Percentiles rank a stretch among this genome's conserved stretches.
These are phyloP conservation scores for Ischnus inquisitorius DNA, from an alignment of 2,888 invertebrate genomes.

Conservation along the genomic window DNA sequence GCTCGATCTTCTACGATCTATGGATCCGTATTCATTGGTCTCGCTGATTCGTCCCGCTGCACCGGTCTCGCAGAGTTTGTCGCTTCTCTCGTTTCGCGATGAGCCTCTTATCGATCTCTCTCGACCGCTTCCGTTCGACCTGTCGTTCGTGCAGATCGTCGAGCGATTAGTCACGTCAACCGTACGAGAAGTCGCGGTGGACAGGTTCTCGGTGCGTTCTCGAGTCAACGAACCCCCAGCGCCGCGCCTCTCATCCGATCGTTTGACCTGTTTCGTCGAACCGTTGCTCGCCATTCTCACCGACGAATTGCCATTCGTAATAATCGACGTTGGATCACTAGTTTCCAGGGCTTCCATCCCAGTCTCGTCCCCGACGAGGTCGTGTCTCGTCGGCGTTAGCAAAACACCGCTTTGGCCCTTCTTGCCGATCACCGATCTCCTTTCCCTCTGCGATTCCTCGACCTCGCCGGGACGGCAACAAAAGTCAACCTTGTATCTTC, in stretches of 20 bases:
- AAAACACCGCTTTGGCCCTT: slow-evolving; percentile 37
- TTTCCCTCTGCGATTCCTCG: slow-evolving; percentile 62
- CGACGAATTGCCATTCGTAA: slow-evolving; percentile 69
- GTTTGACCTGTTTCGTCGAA: slow-evolving; percentile 71
- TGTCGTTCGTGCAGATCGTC: slow-evolving; percentile 33
- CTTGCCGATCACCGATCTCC: slow-evolving; percentile 49
- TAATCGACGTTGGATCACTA: slow-evolving; percentile 35
- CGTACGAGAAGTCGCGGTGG: slow-evolving; percentile 23
- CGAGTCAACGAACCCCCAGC: slow-evolving; percentile 65
- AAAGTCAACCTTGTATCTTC: slow-evolving; percentile 50
- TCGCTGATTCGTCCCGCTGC: slow-evolving; percentile 13
- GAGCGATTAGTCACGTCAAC: slow-evolving; percentile 39
- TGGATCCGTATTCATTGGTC: slow-evolving; percentile 46
- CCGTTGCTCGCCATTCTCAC: slow-evolving; percentile 65
- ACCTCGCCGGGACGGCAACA: slow-evolving; percentile 53
- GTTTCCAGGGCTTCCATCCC: slow-evolving; percentile 45
- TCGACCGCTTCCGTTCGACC: slow-evolving; percentile 48
- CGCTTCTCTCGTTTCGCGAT: slow-evolving; percentile 48
- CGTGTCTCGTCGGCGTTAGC: slow-evolving; percentile 31
- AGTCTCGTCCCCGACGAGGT: slow-evolving; percentile 47
- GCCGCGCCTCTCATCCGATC: slow-evolving; percentile 60
- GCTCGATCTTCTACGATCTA: slow-evolving; percentile 54
- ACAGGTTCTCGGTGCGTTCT: slow-evolving; percentile 58
- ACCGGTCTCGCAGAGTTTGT: slow-evolving; percentile 27
- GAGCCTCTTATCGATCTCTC: slow-evolving; percentile 50